Evolutionary conservation across 2,888 invertebrate genomes (phyloP).

Genomic region (Oxystoma pomonae): DNA sequence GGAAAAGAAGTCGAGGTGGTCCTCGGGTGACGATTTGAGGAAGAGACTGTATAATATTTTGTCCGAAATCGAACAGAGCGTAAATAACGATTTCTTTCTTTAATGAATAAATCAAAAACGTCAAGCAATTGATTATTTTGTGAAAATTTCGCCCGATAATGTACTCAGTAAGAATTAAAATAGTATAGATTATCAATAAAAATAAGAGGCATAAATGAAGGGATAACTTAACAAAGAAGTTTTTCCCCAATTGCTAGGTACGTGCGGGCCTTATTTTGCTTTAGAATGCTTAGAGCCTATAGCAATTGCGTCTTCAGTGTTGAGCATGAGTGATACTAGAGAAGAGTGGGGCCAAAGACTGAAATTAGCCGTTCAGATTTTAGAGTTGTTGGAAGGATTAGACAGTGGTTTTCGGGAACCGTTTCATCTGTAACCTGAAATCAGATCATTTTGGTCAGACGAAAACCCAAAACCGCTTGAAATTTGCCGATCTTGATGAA

Average conservation of each 20-base stretch:
- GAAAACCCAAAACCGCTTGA: slow-evolving; percentile 49
- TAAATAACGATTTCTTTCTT: slow-evolving; percentile 40
- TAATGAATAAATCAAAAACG: slow-evolving; percentile 25
- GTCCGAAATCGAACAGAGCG: slow-evolving; percentile 48
- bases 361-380: slow-evolving; percentile 55
- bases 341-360: slow-evolving; percentile 57
- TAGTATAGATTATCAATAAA: too few species aligned
- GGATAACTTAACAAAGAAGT: slow-evolving; percentile 57
- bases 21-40: slow-evolving; percentile 49
- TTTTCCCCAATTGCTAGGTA: slow-evolving; percentile 62
- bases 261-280: slow-evolving; percentile 59
- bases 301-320: slow-evolving; percentile 50
- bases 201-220: too few species aligned
- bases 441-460: slow-evolving; percentile 60
- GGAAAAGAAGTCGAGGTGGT: slow-evolving; percentile 50
- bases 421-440: slow-evolving; percentile 64
- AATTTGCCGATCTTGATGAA: slow-evolving; percentile 61
- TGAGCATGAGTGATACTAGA: slow-evolving; percentile 52
- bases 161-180: too few species aligned
- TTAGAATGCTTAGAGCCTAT: slow-evolving; percentile 60
- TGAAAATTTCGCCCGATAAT: too few species aligned
- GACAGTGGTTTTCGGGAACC: slow-evolving; percentile 58
- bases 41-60: slow-evolving; percentile 53
- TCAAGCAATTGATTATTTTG: too few species aligned
- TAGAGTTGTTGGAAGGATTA: slow-evolving; percentile 58